Evolutionary conservation across 2,113 vertebrate species (phyloP).

Genomic region (Enhydra lutris): DNA sequence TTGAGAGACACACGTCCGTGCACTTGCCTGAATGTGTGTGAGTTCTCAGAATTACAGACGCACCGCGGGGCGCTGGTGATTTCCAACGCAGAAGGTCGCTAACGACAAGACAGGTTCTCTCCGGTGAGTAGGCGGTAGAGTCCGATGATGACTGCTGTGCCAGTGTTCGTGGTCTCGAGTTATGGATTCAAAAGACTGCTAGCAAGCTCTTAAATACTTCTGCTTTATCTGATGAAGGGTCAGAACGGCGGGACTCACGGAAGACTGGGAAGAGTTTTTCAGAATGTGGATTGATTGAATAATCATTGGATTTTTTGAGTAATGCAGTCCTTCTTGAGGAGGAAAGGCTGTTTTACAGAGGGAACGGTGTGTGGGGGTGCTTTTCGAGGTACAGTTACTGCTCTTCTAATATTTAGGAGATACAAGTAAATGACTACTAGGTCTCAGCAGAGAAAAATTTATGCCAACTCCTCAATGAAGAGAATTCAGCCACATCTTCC

Average conservation of each 20-base stretch:
- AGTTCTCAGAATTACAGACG: conserved; percentile 79
- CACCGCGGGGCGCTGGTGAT: conserved; percentile 75
- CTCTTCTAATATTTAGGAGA: conserved; percentile 22
- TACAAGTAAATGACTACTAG: background rate
- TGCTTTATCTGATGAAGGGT: conserved; percentile 58
- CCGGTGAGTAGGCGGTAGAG: conserved; percentile 85
- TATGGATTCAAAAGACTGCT: conserved; percentile 69
- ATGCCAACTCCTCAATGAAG: conserved; percentile 31
- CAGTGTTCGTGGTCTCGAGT: conserved; percentile 73
- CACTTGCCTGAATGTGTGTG: conserved; percentile 64
- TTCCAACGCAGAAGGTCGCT: conserved; percentile 74
- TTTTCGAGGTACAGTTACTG: background rate
- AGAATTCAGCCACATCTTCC: background rate
- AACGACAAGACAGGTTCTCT: conserved; percentile 61
- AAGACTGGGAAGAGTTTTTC: background rate
- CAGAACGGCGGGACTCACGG: background rate
- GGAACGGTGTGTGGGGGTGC: background rate
- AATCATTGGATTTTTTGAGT: background rate
- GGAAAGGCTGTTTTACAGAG: conserved; percentile 25
- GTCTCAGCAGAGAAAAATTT: conserved; percentile 56
- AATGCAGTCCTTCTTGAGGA: background rate
- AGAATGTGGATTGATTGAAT: background rate
- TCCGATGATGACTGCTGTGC: conserved; percentile 80
- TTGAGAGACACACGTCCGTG: conserved; percentile 29
- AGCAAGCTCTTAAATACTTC: conserved; percentile 60